Percentiles rank a stretch among this genome's conserved stretches.
Conservation (phyloP, 2,113 vertebrate species). For the Caretta caretta region DNA sequence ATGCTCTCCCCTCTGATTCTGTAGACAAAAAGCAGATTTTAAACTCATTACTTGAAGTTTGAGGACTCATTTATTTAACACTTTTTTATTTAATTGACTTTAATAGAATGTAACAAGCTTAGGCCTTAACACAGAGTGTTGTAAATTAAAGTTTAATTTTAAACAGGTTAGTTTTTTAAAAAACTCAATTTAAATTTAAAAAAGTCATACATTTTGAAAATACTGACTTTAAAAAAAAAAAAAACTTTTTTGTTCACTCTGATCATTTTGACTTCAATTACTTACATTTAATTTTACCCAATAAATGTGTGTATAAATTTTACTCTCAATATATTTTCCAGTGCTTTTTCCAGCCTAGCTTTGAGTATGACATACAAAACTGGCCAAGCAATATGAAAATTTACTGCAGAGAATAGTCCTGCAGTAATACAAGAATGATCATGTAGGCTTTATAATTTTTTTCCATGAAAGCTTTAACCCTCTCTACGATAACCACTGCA, state of each 20-base stretch:
- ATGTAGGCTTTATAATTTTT: neutral
- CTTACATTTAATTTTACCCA: neutral
- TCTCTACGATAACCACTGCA: fast-evolving
- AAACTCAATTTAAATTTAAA: neutral
- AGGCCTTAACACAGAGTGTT: neutral
- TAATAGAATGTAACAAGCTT: neutral
- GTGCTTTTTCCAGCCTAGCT: neutral
- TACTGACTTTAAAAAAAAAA: too few species aligned
- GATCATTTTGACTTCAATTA: neutral
- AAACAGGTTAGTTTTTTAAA: neutral
- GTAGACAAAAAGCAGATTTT: neutral
- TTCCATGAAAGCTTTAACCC: neutral
- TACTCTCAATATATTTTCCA: neutral
- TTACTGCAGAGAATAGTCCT: neutral
- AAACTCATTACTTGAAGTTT: neutral
- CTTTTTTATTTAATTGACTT: neutral
- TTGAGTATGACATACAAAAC: neutral
- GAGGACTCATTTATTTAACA: neutral
- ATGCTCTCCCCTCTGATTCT: neutral
- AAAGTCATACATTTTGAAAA: neutral
- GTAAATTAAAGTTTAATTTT: neutral
- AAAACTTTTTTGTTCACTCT: neutral
- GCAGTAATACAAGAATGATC: neutral
- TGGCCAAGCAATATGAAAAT: neutral
- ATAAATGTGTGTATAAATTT: neutral